Conservation (phyloP, 2,113 vertebrate genomes). For the Acrocephalus arundinaceus region DNA sequence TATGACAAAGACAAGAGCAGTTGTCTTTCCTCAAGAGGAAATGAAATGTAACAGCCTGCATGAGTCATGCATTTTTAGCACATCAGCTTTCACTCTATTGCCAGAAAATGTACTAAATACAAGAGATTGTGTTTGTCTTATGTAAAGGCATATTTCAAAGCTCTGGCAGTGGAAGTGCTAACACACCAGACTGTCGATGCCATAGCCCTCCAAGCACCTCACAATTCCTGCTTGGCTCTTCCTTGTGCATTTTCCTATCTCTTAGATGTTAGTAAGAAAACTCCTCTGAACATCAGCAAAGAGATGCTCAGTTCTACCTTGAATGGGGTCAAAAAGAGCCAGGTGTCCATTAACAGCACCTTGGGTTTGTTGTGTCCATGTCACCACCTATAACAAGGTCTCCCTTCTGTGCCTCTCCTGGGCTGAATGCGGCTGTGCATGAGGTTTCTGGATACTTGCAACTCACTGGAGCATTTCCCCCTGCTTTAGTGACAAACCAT, state of each 20-base stretch:
- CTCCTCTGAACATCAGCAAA: not conserved
- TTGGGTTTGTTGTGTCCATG: not conserved
- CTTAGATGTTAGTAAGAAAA: not conserved
- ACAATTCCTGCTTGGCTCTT: not conserved
- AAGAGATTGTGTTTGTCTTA: not conserved
- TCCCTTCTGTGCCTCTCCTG: not conserved
- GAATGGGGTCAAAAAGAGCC: not conserved
- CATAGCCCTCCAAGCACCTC: not conserved
- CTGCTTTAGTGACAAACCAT: not conserved
- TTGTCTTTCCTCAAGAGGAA: constrained; percentile 36
- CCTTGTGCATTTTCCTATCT: not conserved
- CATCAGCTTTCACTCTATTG: not conserved
- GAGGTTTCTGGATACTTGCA: not conserved
- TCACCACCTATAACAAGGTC: not conserved
- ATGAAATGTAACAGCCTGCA: constrained; percentile 28
- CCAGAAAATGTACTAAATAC: constrained; percentile 21
- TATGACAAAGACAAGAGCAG: not conserved
- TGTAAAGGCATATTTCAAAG: constrained; percentile 33
- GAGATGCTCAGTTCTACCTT: not conserved
- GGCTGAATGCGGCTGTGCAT: not conserved
- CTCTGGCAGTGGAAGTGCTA: not conserved
- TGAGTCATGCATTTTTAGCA: constrained; percentile 46
- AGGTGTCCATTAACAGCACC: not conserved
- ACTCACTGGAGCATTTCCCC: accelerated
- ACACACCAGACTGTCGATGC: not conserved